These are phyloP conservation scores for Leptopterna dolabrata DNA, from an alignment of 2,888 invertebrate genomes.

Conservation along the genomic window DNA sequence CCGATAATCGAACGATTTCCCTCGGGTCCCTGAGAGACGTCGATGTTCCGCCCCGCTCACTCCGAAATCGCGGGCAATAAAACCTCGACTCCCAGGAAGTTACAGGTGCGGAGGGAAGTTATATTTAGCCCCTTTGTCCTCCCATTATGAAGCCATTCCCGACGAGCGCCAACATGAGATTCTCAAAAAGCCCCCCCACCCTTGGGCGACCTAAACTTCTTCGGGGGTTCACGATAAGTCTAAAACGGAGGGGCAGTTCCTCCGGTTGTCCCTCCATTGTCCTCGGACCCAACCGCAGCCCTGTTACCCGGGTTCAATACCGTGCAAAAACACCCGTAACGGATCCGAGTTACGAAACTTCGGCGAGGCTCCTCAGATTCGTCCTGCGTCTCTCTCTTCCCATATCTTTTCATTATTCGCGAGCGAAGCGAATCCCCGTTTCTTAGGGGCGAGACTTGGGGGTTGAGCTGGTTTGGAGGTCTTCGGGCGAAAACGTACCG, in stretches of 20 bases:
- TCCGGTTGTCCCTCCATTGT: slow-evolving; percentile 26
- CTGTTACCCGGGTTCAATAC: slow-evolving; percentile 42
- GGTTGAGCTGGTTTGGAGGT: neutral
- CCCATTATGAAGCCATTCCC: neutral
- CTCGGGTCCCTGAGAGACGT: no score
- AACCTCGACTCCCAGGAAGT: neutral
- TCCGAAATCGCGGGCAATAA: neutral
- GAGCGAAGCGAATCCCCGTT: neutral
- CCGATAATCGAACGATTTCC: no score
- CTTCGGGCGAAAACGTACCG: neutral
- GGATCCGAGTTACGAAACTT: slow-evolving; percentile 40
- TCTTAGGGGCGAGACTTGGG: neutral
- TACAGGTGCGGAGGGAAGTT: neutral
- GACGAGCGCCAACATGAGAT: neutral
- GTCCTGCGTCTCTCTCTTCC: neutral
- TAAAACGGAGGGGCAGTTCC: neutral
- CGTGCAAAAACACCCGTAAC: slow-evolving; percentile 27
- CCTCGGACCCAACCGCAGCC: slow-evolving; percentile 31
- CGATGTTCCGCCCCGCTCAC: no score
- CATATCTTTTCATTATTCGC: neutral
- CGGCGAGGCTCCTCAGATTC: neutral
- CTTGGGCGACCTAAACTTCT: neutral
- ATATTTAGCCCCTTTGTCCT: neutral
- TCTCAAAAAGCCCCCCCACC: neutral
- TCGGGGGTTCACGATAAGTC: neutral